Evolutionary conservation across 1,140 invertebrate species (phyloP).

Genomic region (Oreohelix idahoensis): DNA sequence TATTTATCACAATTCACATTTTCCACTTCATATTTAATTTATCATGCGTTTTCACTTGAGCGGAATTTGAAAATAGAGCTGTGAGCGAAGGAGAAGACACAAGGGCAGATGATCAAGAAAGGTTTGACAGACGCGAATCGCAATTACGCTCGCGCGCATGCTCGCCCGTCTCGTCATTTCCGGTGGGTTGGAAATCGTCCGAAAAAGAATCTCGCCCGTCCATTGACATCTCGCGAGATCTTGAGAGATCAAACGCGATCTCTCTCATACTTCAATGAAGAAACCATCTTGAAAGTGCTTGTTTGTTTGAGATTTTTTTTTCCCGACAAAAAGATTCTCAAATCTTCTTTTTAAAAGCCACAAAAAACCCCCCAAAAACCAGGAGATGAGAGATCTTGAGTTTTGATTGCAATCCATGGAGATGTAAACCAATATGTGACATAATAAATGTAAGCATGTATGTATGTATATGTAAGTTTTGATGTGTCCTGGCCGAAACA

Average conservation of each 20-base stretch:
- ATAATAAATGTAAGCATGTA: neutral
- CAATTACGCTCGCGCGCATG: slow-evolving; percentile 8
- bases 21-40: neutral
- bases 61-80: neutral
- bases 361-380: no score
- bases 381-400: neutral
- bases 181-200: neutral
- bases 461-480: no score
- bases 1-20: neutral
- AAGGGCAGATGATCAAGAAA: neutral
- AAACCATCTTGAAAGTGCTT: slow-evolving; percentile 1
- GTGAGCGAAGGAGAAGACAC: neutral
- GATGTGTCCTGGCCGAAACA: no score
- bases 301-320: neutral
- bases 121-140: neutral
- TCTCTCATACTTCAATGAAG: neutral
- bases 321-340: neutral
- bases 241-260: neutral
- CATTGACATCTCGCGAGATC: slow-evolving; percentile 10
- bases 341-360: neutral
- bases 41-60: neutral
- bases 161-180: slow-evolving; percentile 5
- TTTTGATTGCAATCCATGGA: neutral
- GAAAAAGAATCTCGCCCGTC: neutral
- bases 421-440: neutral